Evolutionary conservation across 1,140 invertebrate genomes (phyloP).

Genomic region (Chelonus insularis): DNA sequence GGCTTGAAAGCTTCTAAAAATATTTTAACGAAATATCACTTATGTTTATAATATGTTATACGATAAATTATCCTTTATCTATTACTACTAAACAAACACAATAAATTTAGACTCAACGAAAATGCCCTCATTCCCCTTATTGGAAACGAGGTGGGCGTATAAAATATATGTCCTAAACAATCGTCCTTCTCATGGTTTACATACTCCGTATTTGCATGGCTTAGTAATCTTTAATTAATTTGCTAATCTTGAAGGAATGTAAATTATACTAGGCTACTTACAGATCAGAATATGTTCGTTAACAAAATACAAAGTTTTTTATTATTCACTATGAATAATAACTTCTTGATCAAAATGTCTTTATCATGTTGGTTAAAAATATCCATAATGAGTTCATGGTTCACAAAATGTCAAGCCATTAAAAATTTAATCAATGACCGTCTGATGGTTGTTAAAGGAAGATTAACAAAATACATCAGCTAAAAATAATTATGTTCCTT

Average conservation of each 20-base stretch:
- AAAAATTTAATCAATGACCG: too few relatives aligned
- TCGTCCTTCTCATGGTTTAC: background rate
- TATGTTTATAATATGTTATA: background rate
- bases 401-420: too few relatives aligned
- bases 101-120: conserved; percentile 12
- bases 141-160: conserved; percentile 11
- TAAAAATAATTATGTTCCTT: too few relatives aligned
- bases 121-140: conserved; percentile 4
- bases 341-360: too few relatives aligned
- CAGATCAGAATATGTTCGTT: background rate
- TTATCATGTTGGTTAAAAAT: too few relatives aligned
- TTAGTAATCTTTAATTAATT: conserved; percentile 3
- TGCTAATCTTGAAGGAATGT: background rate
- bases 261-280: background rate
- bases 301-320: too few relatives aligned
- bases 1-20: too few relatives aligned
- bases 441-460: too few relatives aligned
- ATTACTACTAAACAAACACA: background rate
- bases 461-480: too few relatives aligned
- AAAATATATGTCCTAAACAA: background rate
- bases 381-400: too few relatives aligned
- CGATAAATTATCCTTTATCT: conserved; percentile 8
- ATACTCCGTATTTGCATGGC: background rate
- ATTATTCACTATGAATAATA: too few relatives aligned
- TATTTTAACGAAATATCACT: too few relatives aligned